These are phyloP conservation scores for Carpatolechia fugitivella DNA, from an alignment of 2,888 invertebrate species.

Conservation along the genomic window DNA sequence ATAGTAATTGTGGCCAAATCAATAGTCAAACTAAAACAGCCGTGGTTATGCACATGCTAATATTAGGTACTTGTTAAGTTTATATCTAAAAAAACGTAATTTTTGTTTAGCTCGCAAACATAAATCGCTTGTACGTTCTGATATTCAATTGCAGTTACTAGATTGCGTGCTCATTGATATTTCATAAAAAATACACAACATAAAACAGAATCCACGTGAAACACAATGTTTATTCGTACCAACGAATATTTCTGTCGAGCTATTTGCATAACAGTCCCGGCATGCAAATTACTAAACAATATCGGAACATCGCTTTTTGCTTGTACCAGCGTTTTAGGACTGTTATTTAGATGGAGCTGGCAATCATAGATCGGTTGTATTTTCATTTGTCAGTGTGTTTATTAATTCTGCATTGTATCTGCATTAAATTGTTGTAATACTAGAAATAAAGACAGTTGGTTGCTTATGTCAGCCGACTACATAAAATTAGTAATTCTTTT, in stretches of 20 bases:
- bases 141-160: neutral
- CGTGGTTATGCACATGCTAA: too few species aligned
- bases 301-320: constrained; percentile 18
- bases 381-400: neutral
- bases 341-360: constrained; percentile 18
- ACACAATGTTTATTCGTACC: constrained; percentile 27
- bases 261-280: constrained; percentile 26
- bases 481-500: too few species aligned
- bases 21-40: neutral
- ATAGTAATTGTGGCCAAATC: constrained; percentile 5
- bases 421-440: neutral
- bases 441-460: too few species aligned
- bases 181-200: constrained; percentile 12
- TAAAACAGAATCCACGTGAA: constrained; percentile 22
- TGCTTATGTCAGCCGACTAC: too few species aligned
- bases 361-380: constrained; percentile 14
- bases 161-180: constrained; percentile 7
- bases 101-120: neutral
- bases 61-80: too few species aligned
- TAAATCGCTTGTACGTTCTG: neutral
- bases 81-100: neutral
- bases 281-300: constrained; percentile 25
- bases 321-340: constrained; percentile 12
- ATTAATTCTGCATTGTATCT: neutral
- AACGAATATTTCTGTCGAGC: constrained; percentile 21